Conservation (phyloP, 2,797 vertebrate genomes). For the Melanotaenia maccullochi region DNA sequence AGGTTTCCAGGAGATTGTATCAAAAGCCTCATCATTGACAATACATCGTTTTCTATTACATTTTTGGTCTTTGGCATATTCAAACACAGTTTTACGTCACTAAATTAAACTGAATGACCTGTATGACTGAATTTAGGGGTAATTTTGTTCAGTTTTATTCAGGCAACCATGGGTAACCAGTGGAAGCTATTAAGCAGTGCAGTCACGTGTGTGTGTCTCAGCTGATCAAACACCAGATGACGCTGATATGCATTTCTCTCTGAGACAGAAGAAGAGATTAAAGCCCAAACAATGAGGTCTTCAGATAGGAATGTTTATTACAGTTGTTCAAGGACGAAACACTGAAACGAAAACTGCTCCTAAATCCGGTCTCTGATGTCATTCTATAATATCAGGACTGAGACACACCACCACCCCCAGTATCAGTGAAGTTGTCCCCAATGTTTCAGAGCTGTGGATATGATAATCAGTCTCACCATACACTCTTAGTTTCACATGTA, state of each 20-base stretch:
- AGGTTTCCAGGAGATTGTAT: no score
- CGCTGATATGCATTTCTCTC: background rate
- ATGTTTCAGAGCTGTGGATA: background rate
- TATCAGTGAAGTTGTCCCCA: background rate
- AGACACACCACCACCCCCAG: background rate
- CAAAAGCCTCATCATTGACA: no score
- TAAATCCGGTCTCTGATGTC: background rate
- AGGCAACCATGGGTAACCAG: background rate
- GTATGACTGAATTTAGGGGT: background rate
- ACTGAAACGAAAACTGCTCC: background rate
- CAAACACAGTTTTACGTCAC: background rate
- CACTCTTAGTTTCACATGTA: background rate
- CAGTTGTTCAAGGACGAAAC: background rate
- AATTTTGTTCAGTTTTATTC: background rate
- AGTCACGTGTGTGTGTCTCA: background rate
- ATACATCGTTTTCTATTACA: no score
- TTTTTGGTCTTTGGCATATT: no score
- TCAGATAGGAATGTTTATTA: background rate
- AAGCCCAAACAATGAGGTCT: background rate
- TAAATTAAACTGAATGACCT: background rate
- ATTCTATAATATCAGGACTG: background rate
- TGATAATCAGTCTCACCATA: slow-evolving; percentile 13
- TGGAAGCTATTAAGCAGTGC: background rate
- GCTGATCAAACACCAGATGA: background rate
- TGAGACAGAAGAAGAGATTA: background rate